Evolutionary conservation across 2,888 invertebrate genomes (phyloP), one percentile per base, ranked within the genome.

Genomic region (Erynnis tages): DNA sequence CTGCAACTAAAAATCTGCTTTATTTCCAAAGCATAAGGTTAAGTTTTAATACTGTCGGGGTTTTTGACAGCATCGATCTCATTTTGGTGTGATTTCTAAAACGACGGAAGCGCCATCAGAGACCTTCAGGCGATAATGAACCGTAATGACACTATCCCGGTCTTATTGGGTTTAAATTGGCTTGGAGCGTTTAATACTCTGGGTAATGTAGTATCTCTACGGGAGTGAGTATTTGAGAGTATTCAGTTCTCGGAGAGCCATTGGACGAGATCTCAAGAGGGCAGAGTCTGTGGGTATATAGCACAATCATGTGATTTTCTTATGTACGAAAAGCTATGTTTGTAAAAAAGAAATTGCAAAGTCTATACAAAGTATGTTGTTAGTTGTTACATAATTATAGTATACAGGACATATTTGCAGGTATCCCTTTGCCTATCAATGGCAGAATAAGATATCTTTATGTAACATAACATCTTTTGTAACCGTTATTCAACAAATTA

Each of bases 31-130:
- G 4, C 0, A 7, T 68, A 78, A 27, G 61, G 49, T 55, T 56
- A 5, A 55, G 47, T 66, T 71, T 76, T 1, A 34, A 13, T 44
- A 54, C 48, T n/a, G 29, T 14, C 1, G 17, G 10, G 40, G 47
- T 56, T 67, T 84, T 77, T 77, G 63, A 85, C 87, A 87, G 87
- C 87, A 89, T 89, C 89, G 89, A 89, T 89, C 88, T 88, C 73
- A 59, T 73, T 78, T 72, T 66, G 46, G 43, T 8, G 17, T 41
- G n/a, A 54, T 53, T 55, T 53, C 44, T 27, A 57, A 65, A 82
- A 76, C 14, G 71, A 53, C 62, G 13, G 66, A 81, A 71, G 62
- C 57, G 62, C 54, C 72, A 46, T 7, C 16, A 14, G 32, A 35
- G 14, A 4, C 19, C 43, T 44, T 17, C 48, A 68, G 52, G 46